Percentiles rank a stretch among this genome's conserved stretches.
phyloP scores from a whole-genome alignment of 2,113 vertebrate species.

The Bufo gargarizans region DNA sequence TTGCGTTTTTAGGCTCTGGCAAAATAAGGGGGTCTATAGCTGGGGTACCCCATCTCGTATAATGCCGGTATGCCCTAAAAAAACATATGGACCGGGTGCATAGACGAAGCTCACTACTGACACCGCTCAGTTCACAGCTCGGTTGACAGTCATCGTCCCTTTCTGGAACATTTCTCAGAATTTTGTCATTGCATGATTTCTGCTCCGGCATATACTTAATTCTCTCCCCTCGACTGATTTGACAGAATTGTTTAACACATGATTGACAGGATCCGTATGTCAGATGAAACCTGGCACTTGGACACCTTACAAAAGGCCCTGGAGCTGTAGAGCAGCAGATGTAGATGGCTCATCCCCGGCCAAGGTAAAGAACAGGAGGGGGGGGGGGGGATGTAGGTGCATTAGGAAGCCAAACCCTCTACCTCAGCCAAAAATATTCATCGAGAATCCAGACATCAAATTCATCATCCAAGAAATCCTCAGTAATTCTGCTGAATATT shows the following conservation, averaged over 20 bases:
- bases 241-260: slow-evolving; percentile 39
- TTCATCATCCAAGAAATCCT: neutral
- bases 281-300: neutral
- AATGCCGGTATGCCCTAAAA: too few species aligned
- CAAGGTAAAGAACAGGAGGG: neutral
- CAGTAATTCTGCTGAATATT: neutral
- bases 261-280: slow-evolving; percentile 1
- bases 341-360: neutral
- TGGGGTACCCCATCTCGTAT: too few species aligned
- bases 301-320: neutral
- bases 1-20: too few species aligned
- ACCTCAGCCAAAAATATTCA: neutral
- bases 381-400: neutral
- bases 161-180: neutral
- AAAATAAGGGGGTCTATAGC: too few species aligned
- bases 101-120: too few species aligned
- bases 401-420: neutral
- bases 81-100: too few species aligned
- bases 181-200: neutral
- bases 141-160: neutral
- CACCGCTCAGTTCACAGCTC: neutral
- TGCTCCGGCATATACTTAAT: neutral
- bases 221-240: slow-evolving; percentile 10
- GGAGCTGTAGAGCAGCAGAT: neutral
- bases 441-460: neutral